A percentile compares a stretch with the other conserved stretches of the same genome.
phyloP scores from a whole-genome alignment of 1,140 invertebrate species.

The Phymastichus coffea region DNA sequence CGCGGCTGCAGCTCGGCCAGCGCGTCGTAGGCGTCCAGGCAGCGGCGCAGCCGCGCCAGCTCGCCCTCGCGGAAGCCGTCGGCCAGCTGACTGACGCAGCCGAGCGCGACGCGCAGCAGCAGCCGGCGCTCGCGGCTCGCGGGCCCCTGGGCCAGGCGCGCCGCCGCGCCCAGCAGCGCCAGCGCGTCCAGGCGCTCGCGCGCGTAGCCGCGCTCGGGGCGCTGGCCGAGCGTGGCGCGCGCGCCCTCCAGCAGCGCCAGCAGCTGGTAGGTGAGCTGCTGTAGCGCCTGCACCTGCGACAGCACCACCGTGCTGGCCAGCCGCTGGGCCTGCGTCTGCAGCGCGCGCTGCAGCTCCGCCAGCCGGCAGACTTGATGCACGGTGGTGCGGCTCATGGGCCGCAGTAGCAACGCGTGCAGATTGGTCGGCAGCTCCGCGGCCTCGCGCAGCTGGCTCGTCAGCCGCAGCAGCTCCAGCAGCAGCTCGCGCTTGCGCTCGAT shows the following conservation, averaged over 20 bases:
- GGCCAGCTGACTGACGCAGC: conserved; percentile 53
- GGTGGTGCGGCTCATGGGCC: conserved; percentile 77
- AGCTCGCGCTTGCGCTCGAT: conserved; percentile 64
- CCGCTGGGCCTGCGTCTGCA: conserved; percentile 65
- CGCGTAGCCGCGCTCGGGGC: conserved; percentile 64
- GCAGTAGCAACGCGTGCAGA: conserved; percentile 72
- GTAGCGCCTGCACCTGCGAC: conserved; percentile 60
- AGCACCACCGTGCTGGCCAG: conserved; percentile 45
- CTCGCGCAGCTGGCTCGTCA: conserved; percentile 65
- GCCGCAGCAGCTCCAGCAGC: conserved; percentile 67
- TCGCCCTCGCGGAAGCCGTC: conserved; percentile 52
- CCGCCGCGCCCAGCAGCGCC: conserved; percentile 64
- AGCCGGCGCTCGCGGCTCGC: conserved; percentile 62
- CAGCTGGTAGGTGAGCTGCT: conserved; percentile 62
- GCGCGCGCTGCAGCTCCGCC: conserved; percentile 78
- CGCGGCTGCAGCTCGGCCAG: conserved; percentile 45
- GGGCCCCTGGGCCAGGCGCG: conserved; percentile 64
- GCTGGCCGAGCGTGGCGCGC: conserved; percentile 51
- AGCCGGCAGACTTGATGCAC: conserved; percentile 76
- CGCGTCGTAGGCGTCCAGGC: conserved; percentile 49
- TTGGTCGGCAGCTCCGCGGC: conserved; percentile 73
- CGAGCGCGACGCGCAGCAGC: conserved; percentile 61
- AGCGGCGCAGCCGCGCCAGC: conserved; percentile 40
- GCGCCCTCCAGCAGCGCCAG: conserved; percentile 58
- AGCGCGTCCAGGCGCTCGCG: conserved; percentile 65